Percentiles rank a stretch among this genome's conserved stretches.
Conservation (phyloP, 2,797 vertebrate genomes). For the Karalla daura region DNA sequence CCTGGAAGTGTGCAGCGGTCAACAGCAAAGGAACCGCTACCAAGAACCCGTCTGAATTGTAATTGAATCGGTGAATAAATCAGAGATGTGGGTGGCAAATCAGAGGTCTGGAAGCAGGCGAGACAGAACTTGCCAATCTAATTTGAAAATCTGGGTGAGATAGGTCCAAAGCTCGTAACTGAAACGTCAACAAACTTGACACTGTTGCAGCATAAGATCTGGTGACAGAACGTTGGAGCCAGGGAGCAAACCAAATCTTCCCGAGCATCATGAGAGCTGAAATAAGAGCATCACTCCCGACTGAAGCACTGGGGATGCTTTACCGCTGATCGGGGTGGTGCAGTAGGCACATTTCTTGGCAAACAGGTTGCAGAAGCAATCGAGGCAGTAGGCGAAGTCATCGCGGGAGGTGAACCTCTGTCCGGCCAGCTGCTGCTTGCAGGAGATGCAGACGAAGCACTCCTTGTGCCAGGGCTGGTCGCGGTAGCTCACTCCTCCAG, state of each 20-base stretch:
- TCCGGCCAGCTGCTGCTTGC: conserved; percentile 91
- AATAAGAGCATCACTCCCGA: no score
- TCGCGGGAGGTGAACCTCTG: conserved; percentile 94
- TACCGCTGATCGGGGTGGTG: conserved; percentile 92
- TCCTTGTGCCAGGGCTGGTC: conserved; percentile 96
- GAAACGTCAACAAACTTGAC: background rate
- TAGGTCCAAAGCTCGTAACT: background rate
- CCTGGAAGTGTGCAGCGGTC: background rate
- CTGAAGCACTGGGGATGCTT: conserved; percentile 8
- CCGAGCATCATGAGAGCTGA: background rate
- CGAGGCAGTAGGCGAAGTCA: conserved; percentile 91
- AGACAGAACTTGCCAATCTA: background rate
- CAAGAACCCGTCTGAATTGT: background rate
- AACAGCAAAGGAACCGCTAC: background rate
- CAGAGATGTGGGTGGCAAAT: background rate
- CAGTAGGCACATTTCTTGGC: conserved; percentile 94
- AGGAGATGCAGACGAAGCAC: conserved; percentile 92
- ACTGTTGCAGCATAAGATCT: background rate
- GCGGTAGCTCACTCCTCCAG: conserved; percentile 91
- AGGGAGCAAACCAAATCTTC: no score
- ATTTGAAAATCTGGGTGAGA: background rate
- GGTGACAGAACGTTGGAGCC: background rate
- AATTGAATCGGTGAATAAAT: background rate
- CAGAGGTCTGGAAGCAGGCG: no score
- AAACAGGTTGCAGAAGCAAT: conserved; percentile 94